Base-by-base conservation (phyloP, 1,140 invertebrate species). In the Antheraea pernyi region DNA sequence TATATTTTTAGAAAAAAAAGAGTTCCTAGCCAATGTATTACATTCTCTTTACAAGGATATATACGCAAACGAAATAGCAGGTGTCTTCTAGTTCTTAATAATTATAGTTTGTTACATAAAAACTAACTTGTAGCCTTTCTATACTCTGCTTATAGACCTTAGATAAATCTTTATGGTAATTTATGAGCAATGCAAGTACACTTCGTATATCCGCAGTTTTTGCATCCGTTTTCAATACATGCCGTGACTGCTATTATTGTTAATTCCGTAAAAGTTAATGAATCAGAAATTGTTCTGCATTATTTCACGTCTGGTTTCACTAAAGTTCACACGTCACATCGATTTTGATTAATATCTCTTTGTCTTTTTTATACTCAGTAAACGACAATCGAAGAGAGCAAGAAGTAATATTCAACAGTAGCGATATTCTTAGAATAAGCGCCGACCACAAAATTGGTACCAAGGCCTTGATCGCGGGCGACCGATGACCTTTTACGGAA, bases 391-490 rank as follows among this genome's bases (percentile, higher is more conserved):
- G 46, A 53, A 0, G 16, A 53, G 10, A 53, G 46, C 16, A 11
- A 53, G 46, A 16, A 53, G 13, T 53, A 53, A 53, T 13, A 53
- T 53, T 53, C 16, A 53, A 53, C 11, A 5, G 16, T 16, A 53
- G 16, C 46, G 46, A 53, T n/a, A 53, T 53, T 13, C 4, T 16
- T 16, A 68, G 65, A 70, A 77, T 77, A 74, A 67, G 75, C 65
- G 68, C 74, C 72, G 64, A 65, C 69, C 60, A 11, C 53, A 60
- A 67, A 66, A 39, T 70, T 30, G 39, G 59, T 59, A 42, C 13
- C 19, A 22, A 70, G 71, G 71, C 85, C 85, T 85, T 87, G 83
- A 76, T 73, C 61, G 76, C 78, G 83, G 78, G 76, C 85, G 83
- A 76, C 77, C 68, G 64, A 75, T 80, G 82, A 87, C 85, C 85